Percentiles rank a stretch among this genome's conserved stretches.
These are phyloP conservation scores for Troides aeacus DNA, from an alignment of 2,888 invertebrate genomes.

Conservation along the genomic window DNA sequence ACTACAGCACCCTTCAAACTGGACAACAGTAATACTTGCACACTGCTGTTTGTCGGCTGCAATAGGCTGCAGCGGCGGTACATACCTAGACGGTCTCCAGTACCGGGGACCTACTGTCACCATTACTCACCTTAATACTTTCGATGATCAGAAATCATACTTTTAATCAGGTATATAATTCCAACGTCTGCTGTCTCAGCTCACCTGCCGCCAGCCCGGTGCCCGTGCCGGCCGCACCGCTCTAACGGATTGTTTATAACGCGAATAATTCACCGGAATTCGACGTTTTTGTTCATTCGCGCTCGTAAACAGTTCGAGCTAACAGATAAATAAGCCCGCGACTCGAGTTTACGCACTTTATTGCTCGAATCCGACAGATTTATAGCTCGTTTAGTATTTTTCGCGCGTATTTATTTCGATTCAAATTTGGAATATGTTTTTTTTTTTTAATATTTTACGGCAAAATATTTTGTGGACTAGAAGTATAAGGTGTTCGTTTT, in stretches of 20 bases:
- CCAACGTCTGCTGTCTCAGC: background rate
- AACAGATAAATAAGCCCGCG: conserved; percentile 3
- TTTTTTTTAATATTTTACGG: conserved; percentile 1
- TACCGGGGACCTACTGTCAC: no score
- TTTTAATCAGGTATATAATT: no score
- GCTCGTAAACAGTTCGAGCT: conserved; percentile 2
- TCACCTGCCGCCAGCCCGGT: background rate
- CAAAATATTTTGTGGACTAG: no score
- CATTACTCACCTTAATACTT: no score
- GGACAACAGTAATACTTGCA: no score
- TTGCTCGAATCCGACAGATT: conserved; percentile 1
- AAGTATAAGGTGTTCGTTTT: no score
- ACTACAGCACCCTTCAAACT: no score
- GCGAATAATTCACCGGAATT: background rate
- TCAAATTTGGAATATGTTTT: background rate
- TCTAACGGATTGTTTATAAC: conserved; percentile 5
- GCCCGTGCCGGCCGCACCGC: background rate
- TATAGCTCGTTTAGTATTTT: background rate
- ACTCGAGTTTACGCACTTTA: background rate
- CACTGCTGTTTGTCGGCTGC: no score
- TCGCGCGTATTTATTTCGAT: background rate
- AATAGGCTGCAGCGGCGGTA: no score
- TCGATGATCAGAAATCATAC: no score
- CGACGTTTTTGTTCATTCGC: conserved; percentile 3
- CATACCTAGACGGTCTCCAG: no score